These are phyloP conservation scores for Seira ritae DNA, from an alignment of 2,888 invertebrate genomes.

Conservation along the genomic window DNA sequence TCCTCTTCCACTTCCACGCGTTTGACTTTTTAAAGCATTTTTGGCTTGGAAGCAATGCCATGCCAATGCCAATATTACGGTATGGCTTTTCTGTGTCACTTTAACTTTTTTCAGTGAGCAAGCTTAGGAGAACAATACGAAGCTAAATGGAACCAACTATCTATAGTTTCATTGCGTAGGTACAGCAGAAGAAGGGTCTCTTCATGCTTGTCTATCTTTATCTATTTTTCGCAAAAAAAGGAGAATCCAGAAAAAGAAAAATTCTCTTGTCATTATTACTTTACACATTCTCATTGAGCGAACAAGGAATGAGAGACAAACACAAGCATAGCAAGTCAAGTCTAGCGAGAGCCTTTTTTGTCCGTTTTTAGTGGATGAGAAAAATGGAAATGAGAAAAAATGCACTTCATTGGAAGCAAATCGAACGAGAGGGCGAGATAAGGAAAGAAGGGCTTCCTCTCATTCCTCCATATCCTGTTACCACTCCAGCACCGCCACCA, in stretches of 20 bases:
- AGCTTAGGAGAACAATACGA: too few relatives aligned
- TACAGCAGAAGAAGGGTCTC: too few relatives aligned
- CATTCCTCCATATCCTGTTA: slow-evolving; percentile 53
- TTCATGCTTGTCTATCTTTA: slow-evolving; percentile 36
- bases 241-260: slow-evolving; percentile 26
- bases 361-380: slow-evolving; percentile 50
- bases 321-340: slow-evolving; percentile 32
- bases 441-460: slow-evolving; percentile 62
- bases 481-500: slow-evolving; percentile 6
- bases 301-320: slow-evolving; percentile 12
- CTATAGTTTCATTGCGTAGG: too few relatives aligned
- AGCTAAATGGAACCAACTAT: too few relatives aligned
- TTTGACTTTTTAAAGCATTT: too few relatives aligned
- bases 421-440: slow-evolving; percentile 71
- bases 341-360: too few relatives aligned
- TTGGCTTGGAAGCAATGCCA: too few relatives aligned
- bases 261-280: slow-evolving; percentile 53
- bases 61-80: too few relatives aligned
- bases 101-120: too few relatives aligned
- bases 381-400: slow-evolving; percentile 56
- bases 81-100: too few relatives aligned
- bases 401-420: slow-evolving; percentile 67
- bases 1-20: slow-evolving; percentile 9
- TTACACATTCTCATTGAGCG: slow-evolving; percentile 42
- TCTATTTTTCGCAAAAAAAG: slow-evolving; percentile 39